Evolutionary conservation across 1,140 invertebrate genomes (phyloP).

Genomic region (Heliothis subflexa): DNA sequence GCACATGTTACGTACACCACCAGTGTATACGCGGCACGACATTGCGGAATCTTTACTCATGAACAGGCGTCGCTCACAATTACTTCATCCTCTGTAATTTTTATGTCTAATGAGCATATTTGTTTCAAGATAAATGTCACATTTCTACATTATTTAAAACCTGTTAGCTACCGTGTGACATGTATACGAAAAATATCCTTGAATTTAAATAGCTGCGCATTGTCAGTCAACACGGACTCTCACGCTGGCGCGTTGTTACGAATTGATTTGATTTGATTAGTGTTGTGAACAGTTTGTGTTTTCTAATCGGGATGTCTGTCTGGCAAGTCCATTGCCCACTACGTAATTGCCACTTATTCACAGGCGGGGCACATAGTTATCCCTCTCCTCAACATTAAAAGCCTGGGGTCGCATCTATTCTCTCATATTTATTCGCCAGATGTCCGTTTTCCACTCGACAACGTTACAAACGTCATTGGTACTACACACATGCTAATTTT

Average conservation of each 20-base stretch:
- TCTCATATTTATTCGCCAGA: conserved; percentile 35
- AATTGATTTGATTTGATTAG: conserved; percentile 36
- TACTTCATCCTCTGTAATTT: conserved; percentile 55
- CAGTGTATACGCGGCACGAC: conserved; percentile 45
- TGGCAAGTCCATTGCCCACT: conserved; percentile 27
- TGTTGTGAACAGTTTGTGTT: conserved; percentile 14
- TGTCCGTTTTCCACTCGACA: conserved; percentile 53
- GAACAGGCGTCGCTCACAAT: conserved; percentile 51
- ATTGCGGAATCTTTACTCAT: conserved; percentile 54
- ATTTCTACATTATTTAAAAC: conserved; percentile 32
- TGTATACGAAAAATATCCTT: conserved; percentile 34
- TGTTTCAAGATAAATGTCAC: conserved; percentile 24
- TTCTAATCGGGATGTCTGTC: conserved; percentile 30
- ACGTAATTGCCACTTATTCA: conserved; percentile 25
- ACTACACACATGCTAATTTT: conserved; percentile 64
- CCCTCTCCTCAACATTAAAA: conserved; percentile 6
- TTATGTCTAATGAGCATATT: conserved; percentile 27
- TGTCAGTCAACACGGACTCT: conserved; percentile 27
- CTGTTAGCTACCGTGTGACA: conserved; percentile 3
- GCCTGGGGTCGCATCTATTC: background rate
- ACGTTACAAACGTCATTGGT: conserved; percentile 49
- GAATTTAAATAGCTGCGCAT: conserved; percentile 34
- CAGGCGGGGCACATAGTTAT: background rate
- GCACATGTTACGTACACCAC: conserved; percentile 56
- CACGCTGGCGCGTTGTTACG: conserved; percentile 15